Evolutionary conservation across 1,140 invertebrate genomes (phyloP).

Genomic region (Drosophila saltans): DNA sequence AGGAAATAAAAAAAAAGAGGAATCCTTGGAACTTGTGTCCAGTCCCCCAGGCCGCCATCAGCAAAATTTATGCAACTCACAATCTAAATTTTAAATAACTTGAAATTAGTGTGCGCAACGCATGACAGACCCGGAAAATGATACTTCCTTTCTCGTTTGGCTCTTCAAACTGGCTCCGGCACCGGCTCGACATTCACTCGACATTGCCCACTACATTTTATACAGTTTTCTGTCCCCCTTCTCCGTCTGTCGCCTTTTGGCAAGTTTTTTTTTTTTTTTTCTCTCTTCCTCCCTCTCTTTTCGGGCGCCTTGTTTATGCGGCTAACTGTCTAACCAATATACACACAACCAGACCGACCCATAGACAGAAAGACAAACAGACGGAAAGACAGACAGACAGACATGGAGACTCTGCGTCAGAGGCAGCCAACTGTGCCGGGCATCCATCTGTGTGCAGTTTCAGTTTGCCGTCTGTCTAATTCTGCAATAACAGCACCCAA

Average conservation of each 20-base stretch:
- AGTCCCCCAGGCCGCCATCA: slow-evolving; percentile 4
- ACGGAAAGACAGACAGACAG: slow-evolving; percentile 13
- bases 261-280: slow-evolving; percentile 23
- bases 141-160: slow-evolving; percentile 50
- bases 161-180: slow-evolving; percentile 25
- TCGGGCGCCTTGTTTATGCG: slow-evolving; percentile 74
- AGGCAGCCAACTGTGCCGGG: slow-evolving; percentile 72
- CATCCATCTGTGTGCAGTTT: slow-evolving; percentile 76
- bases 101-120: slow-evolving; percentile 75
- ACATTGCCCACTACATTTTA: slow-evolving; percentile 76
- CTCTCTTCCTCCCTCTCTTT: slow-evolving; percentile 15
- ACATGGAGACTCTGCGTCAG: slow-evolving; percentile 49
- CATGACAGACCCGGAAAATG: slow-evolving; percentile 74
- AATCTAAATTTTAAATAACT: slow-evolving; percentile 73
- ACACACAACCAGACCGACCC: slow-evolving; percentile 25
- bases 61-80: slow-evolving; percentile 65
- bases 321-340: slow-evolving; percentile 68
- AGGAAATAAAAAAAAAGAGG: background rate
- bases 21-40: slow-evolving; percentile 2
- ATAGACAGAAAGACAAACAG: slow-evolving; percentile 12
- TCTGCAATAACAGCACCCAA: slow-evolving; percentile 67
- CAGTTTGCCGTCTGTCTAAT: slow-evolving; percentile 71
- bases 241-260: slow-evolving; percentile 19
- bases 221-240: slow-evolving; percentile 41
- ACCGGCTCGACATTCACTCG: slow-evolving; percentile 70